A percentile compares a stretch with the other conserved stretches of the same genome.
Evolutionary conservation across 2,113 vertebrate genomes (phyloP).

Genomic region (Poeciliopsis retropinna): DNA sequence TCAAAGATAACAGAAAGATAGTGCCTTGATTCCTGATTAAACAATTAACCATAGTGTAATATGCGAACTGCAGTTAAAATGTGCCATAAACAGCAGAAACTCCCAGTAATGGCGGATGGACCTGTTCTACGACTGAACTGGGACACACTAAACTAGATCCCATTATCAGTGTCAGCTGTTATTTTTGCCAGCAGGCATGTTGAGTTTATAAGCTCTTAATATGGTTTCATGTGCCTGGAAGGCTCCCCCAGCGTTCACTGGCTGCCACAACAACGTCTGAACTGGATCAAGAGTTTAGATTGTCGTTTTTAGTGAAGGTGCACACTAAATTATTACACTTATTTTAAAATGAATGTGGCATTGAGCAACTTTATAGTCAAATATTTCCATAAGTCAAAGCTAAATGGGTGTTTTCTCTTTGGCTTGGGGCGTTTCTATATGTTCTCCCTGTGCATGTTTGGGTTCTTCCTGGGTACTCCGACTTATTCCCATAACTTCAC

Average conservation of each 20-base stretch:
- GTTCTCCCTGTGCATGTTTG: neutral
- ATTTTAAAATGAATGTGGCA: too few species aligned
- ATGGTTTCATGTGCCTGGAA: constrained; percentile 31
- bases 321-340: neutral
- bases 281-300: constrained; percentile 24
- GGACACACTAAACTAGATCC: constrained; percentile 34
- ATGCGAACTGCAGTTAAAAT: neutral
- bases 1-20: neutral
- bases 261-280: constrained; percentile 18
- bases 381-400: too few species aligned
- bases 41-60: neutral
- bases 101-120: neutral
- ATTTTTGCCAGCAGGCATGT: constrained; percentile 22
- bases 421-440: neutral
- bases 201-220: constrained; percentile 48
- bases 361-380: too few species aligned
- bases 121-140: constrained; percentile 11
- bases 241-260: constrained; percentile 14
- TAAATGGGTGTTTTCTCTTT: too few species aligned
- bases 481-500: neutral
- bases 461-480: neutral
- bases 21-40: neutral
- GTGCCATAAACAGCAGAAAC: neutral
- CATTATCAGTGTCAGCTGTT: constrained; percentile 47
- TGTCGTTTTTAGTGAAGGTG: neutral